Percentiles rank a stretch among this genome's conserved stretches.
phyloP scores from a whole-genome alignment of 92 coral and sea anemone species.

The Porites evermanni region DNA sequence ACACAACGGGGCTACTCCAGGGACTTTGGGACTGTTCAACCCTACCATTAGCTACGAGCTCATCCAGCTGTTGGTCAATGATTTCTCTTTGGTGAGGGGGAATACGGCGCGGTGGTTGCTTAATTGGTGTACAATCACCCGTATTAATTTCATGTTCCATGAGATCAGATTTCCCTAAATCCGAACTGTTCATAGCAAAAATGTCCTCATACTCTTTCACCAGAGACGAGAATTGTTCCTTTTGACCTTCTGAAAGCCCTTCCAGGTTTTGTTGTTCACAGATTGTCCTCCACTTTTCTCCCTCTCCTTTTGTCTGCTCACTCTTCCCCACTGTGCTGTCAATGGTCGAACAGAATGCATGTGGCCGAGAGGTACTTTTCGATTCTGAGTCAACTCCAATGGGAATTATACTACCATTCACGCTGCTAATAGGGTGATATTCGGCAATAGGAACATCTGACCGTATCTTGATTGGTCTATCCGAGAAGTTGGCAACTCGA shows the following conservation, averaged over 20 bases:
- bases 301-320: not conserved
- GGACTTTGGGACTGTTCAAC: conserved; percentile 50
- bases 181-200: conserved; percentile 41
- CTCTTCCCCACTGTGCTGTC: not conserved
- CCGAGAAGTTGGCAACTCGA: conserved; percentile 37
- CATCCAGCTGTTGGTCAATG: conserved; percentile 48
- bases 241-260: conserved; percentile 41
- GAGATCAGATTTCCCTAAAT: conserved; percentile 44
- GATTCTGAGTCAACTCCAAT: too few species aligned
- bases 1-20: conserved; percentile 55
- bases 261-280: not conserved
- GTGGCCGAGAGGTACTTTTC: too few species aligned
- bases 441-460: conserved; percentile 22
- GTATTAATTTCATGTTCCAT: conserved; percentile 42
- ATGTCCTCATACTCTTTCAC: conserved; percentile 34
- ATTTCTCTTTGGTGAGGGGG: conserved; percentile 10
- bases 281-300: conserved; percentile 1
- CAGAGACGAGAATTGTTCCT: conserved; percentile 25
- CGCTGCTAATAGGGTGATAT: not conserved
- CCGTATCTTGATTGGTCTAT: conserved; percentile 27
- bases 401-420: too few species aligned
- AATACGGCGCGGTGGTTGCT: conserved; percentile 43
- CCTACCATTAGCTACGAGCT: conserved; percentile 40
- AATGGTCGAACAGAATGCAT: too few species aligned
- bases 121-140: conserved; percentile 43